Evolutionary conservation across 2,888 invertebrate genomes (phyloP).

Genomic region (Andrena flavipes): DNA sequence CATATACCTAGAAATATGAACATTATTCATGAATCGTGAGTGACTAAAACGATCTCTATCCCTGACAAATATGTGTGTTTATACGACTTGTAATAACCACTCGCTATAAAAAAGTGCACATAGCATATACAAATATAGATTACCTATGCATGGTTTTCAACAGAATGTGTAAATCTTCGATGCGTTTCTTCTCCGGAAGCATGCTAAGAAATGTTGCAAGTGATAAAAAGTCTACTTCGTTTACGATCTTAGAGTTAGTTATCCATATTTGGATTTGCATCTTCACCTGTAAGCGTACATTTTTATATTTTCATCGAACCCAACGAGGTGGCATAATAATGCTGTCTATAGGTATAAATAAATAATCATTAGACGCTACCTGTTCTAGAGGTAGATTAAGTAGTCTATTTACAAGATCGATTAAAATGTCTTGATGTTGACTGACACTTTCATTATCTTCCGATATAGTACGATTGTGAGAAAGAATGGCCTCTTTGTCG

Average conservation of each 20-base stretch:
- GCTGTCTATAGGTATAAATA: slow-evolving; percentile 6
- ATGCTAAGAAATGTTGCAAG: slow-evolving; percentile 82
- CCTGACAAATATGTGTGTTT: slow-evolving; percentile 65
- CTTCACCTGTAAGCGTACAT: slow-evolving; percentile 77
- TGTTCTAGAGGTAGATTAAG: slow-evolving; percentile 78
- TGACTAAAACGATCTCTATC: slow-evolving; percentile 73
- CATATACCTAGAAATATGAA: slow-evolving; percentile 86
- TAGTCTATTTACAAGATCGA: slow-evolving; percentile 79
- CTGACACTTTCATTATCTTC: slow-evolving; percentile 68
- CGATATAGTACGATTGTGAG: slow-evolving; percentile 78
- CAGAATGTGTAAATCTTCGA: slow-evolving; percentile 81
- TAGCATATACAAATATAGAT: slow-evolving; percentile 29
- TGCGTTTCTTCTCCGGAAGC: slow-evolving; percentile 80
- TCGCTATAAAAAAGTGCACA: slow-evolving; percentile 46
- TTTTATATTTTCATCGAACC: slow-evolving; percentile 42
- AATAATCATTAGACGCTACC: slow-evolving; percentile 68
- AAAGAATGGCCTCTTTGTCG: slow-evolving; percentile 69
- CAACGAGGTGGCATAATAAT: neutral
- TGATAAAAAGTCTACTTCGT: slow-evolving; percentile 82
- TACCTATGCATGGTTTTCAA: slow-evolving; percentile 82
- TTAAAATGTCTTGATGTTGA: slow-evolving; percentile 77
- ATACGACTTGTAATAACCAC: slow-evolving; percentile 60
- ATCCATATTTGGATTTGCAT: slow-evolving; percentile 82
- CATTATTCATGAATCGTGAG: slow-evolving; percentile 76
- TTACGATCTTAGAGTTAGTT: slow-evolving; percentile 75